A percentile compares a stretch with the other conserved stretches of the same genome.
These are phyloP conservation scores for Ginglymostoma cirratum DNA, from an alignment of 2,113 vertebrate genomes.

Conservation along the genomic window DNA sequence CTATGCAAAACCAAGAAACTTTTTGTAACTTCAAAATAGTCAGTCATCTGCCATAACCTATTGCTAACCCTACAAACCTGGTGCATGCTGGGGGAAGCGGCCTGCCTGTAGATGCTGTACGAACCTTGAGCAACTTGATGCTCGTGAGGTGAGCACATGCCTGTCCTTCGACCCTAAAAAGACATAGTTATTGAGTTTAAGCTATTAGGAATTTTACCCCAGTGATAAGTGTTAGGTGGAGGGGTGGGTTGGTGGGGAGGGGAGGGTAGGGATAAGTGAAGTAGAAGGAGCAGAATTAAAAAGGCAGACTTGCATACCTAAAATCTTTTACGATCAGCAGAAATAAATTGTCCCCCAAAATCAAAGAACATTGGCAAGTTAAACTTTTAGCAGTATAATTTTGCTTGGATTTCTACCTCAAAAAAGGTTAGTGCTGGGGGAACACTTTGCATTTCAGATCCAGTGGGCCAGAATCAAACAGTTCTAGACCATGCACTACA, in stretches of 20 bases:
- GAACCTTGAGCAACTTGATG: conserved; percentile 61
- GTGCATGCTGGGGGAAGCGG: conserved; percentile 41
- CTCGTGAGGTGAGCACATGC: conserved; percentile 58
- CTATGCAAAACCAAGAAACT: neutral
- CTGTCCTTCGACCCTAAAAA: conserved; percentile 60
- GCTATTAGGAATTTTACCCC: neutral
- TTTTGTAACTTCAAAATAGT: neutral
- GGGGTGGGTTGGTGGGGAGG: no score
- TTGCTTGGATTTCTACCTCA: neutral
- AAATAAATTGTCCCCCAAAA: neutral
- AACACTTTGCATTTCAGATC: neutral
- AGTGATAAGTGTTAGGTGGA: neutral
- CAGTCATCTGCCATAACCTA: conserved; percentile 33
- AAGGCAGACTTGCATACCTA: neutral
- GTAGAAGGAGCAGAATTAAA: neutral
- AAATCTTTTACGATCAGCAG: neutral
- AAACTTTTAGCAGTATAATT: neutral
- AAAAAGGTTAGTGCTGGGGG: neutral
- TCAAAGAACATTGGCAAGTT: neutral
- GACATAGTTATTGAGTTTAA: conserved; percentile 42
- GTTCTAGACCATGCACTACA: neutral
- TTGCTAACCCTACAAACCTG: conserved; percentile 38
- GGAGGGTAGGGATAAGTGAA: neutral
- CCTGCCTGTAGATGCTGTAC: conserved; percentile 62
- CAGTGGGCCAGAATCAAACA: neutral